Percentiles rank a stretch among this genome's conserved stretches.
phyloP scores from a whole-genome alignment of 2,797 vertebrate genomes.

The Propithecus deckenii region DNA sequence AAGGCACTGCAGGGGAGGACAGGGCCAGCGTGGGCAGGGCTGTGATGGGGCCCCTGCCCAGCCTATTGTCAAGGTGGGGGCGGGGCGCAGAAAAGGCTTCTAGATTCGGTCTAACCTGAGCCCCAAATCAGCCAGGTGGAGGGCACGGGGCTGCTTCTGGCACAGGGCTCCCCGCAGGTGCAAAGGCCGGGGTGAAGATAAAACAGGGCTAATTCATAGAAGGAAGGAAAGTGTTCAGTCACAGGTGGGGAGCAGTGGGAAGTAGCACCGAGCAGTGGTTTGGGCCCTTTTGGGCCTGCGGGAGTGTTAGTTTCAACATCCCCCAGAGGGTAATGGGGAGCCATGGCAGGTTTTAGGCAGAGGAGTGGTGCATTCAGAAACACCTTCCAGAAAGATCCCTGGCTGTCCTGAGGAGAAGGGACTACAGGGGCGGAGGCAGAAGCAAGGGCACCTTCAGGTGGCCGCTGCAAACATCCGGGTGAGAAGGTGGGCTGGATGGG shows the following conservation, averaged over 20 bases:
- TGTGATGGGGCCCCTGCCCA: not conserved
- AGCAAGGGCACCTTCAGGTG: fast-evolving
- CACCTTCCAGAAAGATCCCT: not conserved
- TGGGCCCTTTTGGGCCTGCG: not conserved
- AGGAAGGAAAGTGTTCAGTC: not conserved
- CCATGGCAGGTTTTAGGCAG: not conserved
- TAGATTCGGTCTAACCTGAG: not conserved
- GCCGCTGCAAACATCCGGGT: not conserved
- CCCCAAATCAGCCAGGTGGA: not conserved
- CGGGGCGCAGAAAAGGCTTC: not conserved
- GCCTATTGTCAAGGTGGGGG: fast-evolving
- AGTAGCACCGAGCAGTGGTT: not conserved
- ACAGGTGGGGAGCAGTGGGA: not conserved
- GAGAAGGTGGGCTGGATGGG: too few species aligned
- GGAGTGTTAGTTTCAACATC: not conserved
- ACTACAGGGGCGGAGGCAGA: not conserved
- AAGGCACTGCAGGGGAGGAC: not conserved
- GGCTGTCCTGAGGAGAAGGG: not conserved
- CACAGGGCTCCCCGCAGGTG: not conserved
- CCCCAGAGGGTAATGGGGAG: not conserved
- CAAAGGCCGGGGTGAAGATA: not conserved
- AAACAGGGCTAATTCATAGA: not conserved
- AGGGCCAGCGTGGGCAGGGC: not conserved
- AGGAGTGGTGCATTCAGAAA: not conserved
- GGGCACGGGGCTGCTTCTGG: not conserved